These are phyloP conservation scores for Ophion ellenae DNA, from an alignment of 2,888 invertebrate genomes.

Conservation along the genomic window DNA sequence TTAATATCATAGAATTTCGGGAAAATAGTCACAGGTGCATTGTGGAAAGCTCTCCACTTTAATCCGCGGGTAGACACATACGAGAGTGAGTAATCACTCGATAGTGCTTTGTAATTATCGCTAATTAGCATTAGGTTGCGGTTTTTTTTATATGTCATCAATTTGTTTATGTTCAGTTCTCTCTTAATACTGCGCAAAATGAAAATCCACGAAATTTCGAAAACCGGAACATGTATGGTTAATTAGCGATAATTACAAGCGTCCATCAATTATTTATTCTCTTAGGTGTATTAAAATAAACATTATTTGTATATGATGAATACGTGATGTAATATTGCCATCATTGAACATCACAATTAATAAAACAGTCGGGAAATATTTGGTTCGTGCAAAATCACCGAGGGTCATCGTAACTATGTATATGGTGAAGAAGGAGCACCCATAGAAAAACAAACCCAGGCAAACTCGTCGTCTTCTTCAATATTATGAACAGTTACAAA, in stretches of 20 bases:
- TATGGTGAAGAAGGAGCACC: background rate
- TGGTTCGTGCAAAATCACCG: background rate
- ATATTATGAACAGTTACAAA: too few relatives aligned
- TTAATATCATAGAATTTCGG: too few relatives aligned
- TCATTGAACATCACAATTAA: background rate
- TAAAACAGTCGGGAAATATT: background rate
- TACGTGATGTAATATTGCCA: background rate
- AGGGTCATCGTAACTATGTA: background rate
- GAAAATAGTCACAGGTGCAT: background rate
- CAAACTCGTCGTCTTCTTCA: background rate
- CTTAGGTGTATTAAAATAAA: background rate
- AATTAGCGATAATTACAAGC: background rate
- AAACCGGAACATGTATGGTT: background rate
- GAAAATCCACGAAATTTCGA: background rate
- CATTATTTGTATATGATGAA: background rate
- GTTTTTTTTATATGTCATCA: background rate
- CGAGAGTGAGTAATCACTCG: background rate
- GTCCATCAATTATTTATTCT: background rate
- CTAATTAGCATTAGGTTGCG: background rate
- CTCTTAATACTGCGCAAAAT: background rate
- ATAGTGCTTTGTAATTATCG: conserved; percentile 8
- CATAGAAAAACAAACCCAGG: background rate
- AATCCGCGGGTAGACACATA: background rate
- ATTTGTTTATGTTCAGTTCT: background rate
- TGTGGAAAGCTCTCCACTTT: background rate